phyloP scores from a whole-genome alignment of 2,113 vertebrate species.

The Apodemus sylvaticus region DNA sequence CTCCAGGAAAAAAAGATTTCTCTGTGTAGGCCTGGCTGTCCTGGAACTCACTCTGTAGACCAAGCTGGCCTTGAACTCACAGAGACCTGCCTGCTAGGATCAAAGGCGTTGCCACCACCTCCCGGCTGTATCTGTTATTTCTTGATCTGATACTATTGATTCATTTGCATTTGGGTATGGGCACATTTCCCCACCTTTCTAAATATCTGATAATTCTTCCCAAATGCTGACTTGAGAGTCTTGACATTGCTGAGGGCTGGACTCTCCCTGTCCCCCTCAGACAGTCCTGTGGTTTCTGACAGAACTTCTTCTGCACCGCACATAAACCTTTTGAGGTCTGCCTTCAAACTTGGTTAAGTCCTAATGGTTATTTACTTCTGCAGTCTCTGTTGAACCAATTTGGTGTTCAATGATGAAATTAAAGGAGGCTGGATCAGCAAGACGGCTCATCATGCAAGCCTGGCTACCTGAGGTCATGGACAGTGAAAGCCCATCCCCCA shows the following conservation, averaged over 20 bases:
- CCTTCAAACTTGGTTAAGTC: neutral
- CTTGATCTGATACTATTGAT: neutral
- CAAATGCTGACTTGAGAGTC: neutral
- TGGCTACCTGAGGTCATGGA: neutral
- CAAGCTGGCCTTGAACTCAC: neutral
- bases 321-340: neutral
- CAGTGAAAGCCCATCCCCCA: neutral
- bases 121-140: neutral
- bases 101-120: neutral
- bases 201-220: neutral
- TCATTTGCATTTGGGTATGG: neutral
- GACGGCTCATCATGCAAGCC: neutral
- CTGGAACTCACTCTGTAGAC: neutral
- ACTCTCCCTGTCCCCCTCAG: neutral
- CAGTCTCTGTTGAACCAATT: neutral
- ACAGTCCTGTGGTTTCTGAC: neutral
- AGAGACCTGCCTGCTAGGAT: neutral
- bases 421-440: neutral
- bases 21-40: neutral
- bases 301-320: neutral
- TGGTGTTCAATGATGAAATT: neutral
- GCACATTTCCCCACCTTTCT: neutral
- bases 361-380: neutral
- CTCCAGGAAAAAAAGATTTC: neutral
- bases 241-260: neutral